These are phyloP conservation scores for Leptoclinus maculatus DNA, from an alignment of 2,797 vertebrate genomes.

Conservation along the genomic window DNA sequence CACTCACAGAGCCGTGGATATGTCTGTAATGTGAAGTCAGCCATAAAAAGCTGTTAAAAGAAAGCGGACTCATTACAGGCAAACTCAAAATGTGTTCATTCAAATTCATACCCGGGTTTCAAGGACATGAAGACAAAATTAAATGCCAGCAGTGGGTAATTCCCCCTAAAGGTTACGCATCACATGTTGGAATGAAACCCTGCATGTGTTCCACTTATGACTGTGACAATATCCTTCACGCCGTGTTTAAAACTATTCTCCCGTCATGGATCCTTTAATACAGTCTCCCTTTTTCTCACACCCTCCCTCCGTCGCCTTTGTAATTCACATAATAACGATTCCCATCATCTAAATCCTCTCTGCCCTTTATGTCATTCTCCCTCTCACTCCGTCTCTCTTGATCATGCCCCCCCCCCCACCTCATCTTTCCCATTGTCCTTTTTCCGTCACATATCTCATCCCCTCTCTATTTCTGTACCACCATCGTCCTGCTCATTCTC, in stretches of 20 bases:
- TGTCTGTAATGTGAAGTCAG: not conserved
- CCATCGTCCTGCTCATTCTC: conserved; percentile 23
- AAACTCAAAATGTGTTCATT: not conserved
- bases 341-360: conserved; percentile 60
- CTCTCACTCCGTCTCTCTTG: conserved; percentile 5
- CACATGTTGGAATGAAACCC: not conserved
- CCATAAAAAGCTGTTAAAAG: not conserved
- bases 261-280: conserved; percentile 28
- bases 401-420: conserved; percentile 28
- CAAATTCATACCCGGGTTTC: not conserved
- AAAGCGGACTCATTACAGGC: not conserved
- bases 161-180: not conserved
- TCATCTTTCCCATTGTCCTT: conserved; percentile 36
- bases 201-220: conserved; percentile 10
- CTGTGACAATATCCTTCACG: conserved; percentile 21
- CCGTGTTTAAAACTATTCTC: conserved; percentile 21
- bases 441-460: conserved; percentile 32
- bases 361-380: conserved; percentile 55
- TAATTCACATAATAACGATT: conserved; percentile 44
- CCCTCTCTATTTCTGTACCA: conserved; percentile 45
- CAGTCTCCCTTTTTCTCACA: conserved; percentile 8
- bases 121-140: not conserved
- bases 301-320: conserved; percentile 32
- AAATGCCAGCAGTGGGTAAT: not conserved
- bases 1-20: not conserved